phyloP scores from a whole-genome alignment of 1,140 invertebrate genomes.

The Pollicipes pollicipes region DNA sequence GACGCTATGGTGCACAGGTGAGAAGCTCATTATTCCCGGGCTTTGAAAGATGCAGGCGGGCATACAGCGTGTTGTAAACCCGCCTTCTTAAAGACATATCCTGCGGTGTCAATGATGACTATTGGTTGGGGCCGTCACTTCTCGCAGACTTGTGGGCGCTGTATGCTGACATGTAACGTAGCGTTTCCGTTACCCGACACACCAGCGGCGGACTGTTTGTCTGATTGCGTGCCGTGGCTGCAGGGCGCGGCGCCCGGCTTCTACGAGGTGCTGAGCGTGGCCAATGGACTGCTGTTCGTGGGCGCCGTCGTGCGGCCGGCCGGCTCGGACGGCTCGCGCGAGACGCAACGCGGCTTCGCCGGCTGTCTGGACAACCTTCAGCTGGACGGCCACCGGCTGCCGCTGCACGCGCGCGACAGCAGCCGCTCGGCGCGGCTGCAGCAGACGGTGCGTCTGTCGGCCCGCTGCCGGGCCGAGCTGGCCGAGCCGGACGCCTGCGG shows the following conservation, averaged over 20 bases:
- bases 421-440: slow-evolving; percentile 34
- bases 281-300: slow-evolving; percentile 60
- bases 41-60: too few relatives aligned
- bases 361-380: slow-evolving; percentile 81
- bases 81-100: not conserved
- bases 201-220: not conserved
- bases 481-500: slow-evolving; percentile 55
- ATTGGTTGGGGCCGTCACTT: not conserved
- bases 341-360: slow-evolving; percentile 43
- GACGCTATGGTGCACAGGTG: slow-evolving; percentile 45
- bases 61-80: too few relatives aligned
- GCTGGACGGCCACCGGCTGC: slow-evolving; percentile 53
- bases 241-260: slow-evolving; percentile 50
- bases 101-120: not conserved
- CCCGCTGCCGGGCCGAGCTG: slow-evolving; percentile 45
- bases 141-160: not conserved
- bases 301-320: slow-evolving; percentile 53
- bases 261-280: slow-evolving; percentile 66
- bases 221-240: not conserved
- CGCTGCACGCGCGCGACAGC: slow-evolving; percentile 48
- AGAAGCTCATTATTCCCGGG: not conserved
- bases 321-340: slow-evolving; percentile 8
- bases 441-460: slow-evolving; percentile 52
- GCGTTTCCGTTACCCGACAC: too few relatives aligned
- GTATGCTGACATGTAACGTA: not conserved